Evolutionary conservation across 2,888 invertebrate species (phyloP).

Genomic region (Nemotelus pantherinus): DNA sequence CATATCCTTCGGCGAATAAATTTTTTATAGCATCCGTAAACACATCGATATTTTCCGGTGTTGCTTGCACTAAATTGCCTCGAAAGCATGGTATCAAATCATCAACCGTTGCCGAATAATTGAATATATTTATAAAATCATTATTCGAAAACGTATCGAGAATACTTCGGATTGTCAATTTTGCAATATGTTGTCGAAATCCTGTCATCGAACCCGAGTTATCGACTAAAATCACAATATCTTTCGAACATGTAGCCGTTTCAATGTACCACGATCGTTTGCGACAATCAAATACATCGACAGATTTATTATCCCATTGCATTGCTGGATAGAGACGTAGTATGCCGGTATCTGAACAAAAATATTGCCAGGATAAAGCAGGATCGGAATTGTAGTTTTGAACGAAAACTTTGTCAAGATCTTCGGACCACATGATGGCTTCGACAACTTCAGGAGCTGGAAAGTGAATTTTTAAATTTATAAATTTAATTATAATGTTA

Average conservation of each 20-base stretch:
- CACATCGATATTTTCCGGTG: constrained; percentile 81
- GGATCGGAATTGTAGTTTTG: constrained; percentile 90
- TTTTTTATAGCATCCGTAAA: constrained; percentile 76
- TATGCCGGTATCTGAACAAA: constrained; percentile 93
- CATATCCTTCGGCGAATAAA: constrained; percentile 75
- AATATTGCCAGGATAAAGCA: constrained; percentile 96
- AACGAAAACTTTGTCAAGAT: constrained; percentile 82
- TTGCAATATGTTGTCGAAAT: constrained; percentile 77
- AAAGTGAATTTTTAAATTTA: constrained; percentile 50
- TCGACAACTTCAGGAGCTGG: constrained; percentile 70
- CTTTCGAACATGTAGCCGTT: constrained; percentile 97
- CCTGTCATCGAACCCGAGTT: constrained; percentile 98
- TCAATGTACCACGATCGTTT: constrained; percentile 96
- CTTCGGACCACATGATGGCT: constrained; percentile 92
- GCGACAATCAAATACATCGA: constrained; percentile 91
- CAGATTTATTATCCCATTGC: constrained; percentile 71
- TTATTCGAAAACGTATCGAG: constrained; percentile 96
- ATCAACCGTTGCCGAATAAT: constrained; percentile 77
- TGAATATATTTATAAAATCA: constrained; percentile 94
- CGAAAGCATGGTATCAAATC: constrained; percentile 88
- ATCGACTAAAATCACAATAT: constrained; percentile 94
- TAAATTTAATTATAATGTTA: neutral
- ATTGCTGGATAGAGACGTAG: constrained; percentile 90
- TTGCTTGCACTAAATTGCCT: constrained; percentile 86
- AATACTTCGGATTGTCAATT: constrained; percentile 86